Evolutionary conservation across 2,888 invertebrate genomes (phyloP), one percentile per base, ranked within the genome.

Genomic region (Caenorhabditis sp.): DNA sequence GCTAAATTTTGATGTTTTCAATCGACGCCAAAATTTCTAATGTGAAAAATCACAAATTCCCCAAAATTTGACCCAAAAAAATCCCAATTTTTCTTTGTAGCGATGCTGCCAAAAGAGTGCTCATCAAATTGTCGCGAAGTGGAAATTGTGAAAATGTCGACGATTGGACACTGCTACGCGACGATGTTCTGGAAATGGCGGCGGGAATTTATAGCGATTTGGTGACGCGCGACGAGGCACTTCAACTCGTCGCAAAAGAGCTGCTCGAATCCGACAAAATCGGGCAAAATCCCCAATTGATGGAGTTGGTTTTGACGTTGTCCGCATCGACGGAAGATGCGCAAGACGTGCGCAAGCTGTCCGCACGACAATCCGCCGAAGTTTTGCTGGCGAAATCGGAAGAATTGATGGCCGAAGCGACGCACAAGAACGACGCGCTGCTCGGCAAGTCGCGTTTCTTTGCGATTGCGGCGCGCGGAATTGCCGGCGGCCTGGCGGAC

Each of bases 161-260:
- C 21, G 77, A 80, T 17, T 76, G 76, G 76, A 62, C 55, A 21
- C 59, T 61, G 23, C 31, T 81, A 26, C 51, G 67, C 36, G 72
- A 76, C 26, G 77, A 77, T 49, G 64, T 81, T n/a, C 26, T 75
- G 24, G 69, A 70, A 23, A 72, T 77, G 57, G 68, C 76, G 2
- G 59, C 66, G 27, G 66, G 68, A 53, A 71, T 80, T 10, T 81
- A 80, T 58, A 49, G 53, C 12, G 61, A 72, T n/a, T 23, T 81
- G 19, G 58, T 81, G 10, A 71, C 72, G 8, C 67, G 66, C 3
- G 78, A 79, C 36, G 79, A 78, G 21, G 79, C 81, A 3, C 53
- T 81, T 21, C 76, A 78, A 55, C 24, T 81, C 37, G 62, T 82
- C 19, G 81, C 80, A 0, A 61, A 69, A 51, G 76, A 78, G 36